phyloP scores from a whole-genome alignment of 2,888 invertebrate species.

The Panzeria rudis region DNA sequence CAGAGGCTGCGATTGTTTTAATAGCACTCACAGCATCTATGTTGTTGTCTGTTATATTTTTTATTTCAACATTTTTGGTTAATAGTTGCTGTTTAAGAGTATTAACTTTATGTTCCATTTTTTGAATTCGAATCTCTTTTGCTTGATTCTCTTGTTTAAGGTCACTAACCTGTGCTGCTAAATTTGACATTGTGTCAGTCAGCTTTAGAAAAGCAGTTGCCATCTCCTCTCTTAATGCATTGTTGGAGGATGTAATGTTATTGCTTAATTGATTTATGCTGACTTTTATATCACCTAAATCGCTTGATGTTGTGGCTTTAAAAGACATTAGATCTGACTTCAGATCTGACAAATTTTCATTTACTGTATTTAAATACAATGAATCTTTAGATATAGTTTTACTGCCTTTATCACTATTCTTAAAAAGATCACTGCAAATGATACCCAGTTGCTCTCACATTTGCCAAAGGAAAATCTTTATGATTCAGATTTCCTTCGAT shows the following conservation, averaged over 20 bases:
- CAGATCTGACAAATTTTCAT: too few relatives aligned
- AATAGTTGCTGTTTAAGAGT: neutral
- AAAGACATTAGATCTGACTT: too few relatives aligned
- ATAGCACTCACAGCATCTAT: neutral
- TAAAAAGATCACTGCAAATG: neutral
- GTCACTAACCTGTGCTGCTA: constrained; percentile 13
- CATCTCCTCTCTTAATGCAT: constrained; percentile 23
- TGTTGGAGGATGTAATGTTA: neutral
- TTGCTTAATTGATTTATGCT: neutral
- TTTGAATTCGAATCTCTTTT: neutral
- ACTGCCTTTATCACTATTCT: neutral
- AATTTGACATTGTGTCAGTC: neutral
- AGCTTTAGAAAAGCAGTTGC: constrained; percentile 1
- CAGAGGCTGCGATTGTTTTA: constrained; percentile 16
- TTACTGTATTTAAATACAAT: too few relatives aligned
- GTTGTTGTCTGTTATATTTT: neutral
- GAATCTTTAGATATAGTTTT: neutral
- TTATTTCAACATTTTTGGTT: neutral
- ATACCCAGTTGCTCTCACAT: neutral
- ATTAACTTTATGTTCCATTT: constrained; percentile 10
- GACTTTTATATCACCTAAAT: neutral
- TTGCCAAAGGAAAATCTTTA: too few relatives aligned
- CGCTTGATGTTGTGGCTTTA: too few relatives aligned
- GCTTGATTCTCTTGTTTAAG: constrained; percentile 1
- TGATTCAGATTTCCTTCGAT: too few relatives aligned